A percentile compares a stretch with the other conserved stretches of the same genome.
Evolutionary conservation across 2,113 vertebrate species (phyloP).

Genomic region (Colius striatus): DNA sequence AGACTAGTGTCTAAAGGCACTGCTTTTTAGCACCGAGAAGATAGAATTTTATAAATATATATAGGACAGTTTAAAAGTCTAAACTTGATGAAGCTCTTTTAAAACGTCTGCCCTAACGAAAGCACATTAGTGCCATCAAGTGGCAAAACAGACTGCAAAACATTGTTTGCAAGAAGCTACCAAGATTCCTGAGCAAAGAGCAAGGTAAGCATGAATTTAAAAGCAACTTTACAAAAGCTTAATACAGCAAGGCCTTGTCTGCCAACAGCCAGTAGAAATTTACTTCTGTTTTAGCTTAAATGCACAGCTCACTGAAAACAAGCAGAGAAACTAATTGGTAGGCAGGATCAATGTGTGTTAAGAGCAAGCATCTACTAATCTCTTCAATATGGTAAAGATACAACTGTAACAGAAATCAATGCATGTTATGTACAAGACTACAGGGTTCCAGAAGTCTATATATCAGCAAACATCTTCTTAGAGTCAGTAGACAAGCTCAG

Average conservation of each 20-base stretch:
- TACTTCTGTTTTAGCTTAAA: background rate
- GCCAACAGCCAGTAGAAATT: background rate
- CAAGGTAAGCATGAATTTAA: background rate
- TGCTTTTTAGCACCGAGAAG: background rate
- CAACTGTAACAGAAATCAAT: background rate
- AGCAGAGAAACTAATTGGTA: background rate
- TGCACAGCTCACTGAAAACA: background rate
- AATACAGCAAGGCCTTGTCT: background rate
- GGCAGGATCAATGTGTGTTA: background rate
- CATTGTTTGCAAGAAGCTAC: background rate
- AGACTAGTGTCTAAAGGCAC: background rate
- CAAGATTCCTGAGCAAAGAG: background rate
- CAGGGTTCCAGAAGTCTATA: background rate
- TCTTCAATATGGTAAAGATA: background rate
- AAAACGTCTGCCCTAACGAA: background rate
- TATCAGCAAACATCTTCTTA: rapidly evolving
- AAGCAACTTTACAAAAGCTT: background rate
- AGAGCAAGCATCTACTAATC: background rate
- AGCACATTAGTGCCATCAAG: constrained; percentile 32
- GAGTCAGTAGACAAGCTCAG: background rate
- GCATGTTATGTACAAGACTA: background rate
- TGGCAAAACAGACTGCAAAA: background rate
- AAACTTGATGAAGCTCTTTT: background rate
- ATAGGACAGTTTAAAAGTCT: background rate
- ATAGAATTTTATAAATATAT: background rate